Conservation (phyloP, 2,113 vertebrate genomes). For the Pelodiscus sinensis region DNA sequence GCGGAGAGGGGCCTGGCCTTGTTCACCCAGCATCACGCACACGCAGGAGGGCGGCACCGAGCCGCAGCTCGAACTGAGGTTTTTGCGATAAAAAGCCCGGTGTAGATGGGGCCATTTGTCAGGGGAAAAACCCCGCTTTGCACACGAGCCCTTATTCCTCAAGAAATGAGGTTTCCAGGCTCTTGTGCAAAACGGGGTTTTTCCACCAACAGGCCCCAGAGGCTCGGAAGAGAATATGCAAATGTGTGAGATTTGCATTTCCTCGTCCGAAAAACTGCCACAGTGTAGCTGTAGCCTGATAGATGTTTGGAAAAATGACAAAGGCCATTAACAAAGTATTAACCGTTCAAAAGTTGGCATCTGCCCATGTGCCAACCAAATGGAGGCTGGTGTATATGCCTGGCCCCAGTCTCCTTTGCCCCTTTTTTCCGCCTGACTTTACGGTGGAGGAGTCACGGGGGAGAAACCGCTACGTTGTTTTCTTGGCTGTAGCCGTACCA, state of each 20-base stretch:
- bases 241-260: too few relatives aligned
- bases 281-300: too few relatives aligned
- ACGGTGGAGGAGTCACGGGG: not conserved
- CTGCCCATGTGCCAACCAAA: conserved; percentile 40
- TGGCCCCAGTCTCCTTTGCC: not conserved
- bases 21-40: not conserved
- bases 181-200: too few relatives aligned
- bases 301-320: not conserved
- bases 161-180: too few relatives aligned
- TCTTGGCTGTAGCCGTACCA: conserved; percentile 17
- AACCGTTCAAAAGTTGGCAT: not conserved
- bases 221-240: too few relatives aligned
- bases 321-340: not conserved
- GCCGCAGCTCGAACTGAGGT: not conserved
- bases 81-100: too few relatives aligned
- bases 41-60: not conserved
- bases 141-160: too few relatives aligned
- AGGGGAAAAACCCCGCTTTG: too few relatives aligned
- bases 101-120: too few relatives aligned
- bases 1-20: not conserved
- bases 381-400: not conserved
- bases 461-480: conserved; percentile 49
- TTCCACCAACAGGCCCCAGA: too few relatives aligned
- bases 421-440: conserved; percentile 41
- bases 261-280: too few relatives aligned